phyloP scores from a whole-genome alignment of 2,113 vertebrate genomes.

The Ptychochromis oligacanthus region DNA sequence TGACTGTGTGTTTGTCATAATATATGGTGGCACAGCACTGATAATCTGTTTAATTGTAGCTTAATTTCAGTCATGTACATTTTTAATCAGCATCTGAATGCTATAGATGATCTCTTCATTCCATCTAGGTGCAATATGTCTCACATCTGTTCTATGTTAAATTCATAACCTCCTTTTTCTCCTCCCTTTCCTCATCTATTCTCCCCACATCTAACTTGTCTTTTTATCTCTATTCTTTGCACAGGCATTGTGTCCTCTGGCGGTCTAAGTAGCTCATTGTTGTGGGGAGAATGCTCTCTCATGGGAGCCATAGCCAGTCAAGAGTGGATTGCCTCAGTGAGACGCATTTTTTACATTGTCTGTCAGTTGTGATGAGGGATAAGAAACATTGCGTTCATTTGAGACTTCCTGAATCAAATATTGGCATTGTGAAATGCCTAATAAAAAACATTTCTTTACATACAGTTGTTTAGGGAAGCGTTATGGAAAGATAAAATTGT shows the following conservation, averaged over 20 bases:
- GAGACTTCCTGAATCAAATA: conserved; percentile 58
- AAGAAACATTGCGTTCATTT: conserved; percentile 55
- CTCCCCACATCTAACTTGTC: conserved; percentile 46
- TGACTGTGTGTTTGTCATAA: conserved; percentile 1
- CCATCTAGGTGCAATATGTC: conserved; percentile 19
- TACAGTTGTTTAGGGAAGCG: conserved; percentile 23
- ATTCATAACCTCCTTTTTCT: conserved; percentile 45
- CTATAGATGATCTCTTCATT: conserved; percentile 24
- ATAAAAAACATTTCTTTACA: conserved; percentile 25
- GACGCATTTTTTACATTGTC: conserved; percentile 66
- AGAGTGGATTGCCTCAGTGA: conserved; percentile 65
- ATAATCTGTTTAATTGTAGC: neutral
- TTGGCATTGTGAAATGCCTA: conserved; percentile 31
- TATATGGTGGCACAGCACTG: neutral
- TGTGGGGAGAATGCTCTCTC: conserved; percentile 58
- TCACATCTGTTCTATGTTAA: conserved; percentile 53
- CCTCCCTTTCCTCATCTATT: conserved; percentile 27
- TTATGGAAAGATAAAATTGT: conserved; percentile 31
- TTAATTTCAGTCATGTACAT: conserved; percentile 9
- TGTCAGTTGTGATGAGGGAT: conserved; percentile 64
- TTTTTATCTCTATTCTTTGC: conserved; percentile 66
- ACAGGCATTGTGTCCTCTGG: conserved; percentile 66
- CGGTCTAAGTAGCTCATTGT: conserved; percentile 76
- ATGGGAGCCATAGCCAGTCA: conserved; percentile 63
- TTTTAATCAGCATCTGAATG: conserved; percentile 37